Evolutionary conservation across 2,113 vertebrate species (phyloP).

Genomic region (Campylomormyrus numenius): DNA sequence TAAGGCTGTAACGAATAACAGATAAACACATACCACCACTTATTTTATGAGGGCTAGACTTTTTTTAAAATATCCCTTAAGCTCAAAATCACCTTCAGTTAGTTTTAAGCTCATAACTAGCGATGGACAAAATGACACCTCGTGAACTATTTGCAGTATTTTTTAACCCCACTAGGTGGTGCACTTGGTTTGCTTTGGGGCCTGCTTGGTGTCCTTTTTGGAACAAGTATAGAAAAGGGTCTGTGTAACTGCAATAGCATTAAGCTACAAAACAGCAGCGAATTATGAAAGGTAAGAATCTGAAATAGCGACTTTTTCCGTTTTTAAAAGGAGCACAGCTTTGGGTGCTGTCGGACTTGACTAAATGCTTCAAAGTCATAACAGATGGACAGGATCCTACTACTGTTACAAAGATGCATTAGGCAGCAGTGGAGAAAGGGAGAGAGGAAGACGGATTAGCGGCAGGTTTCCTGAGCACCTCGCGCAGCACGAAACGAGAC

Average conservation of each 20-base stretch:
- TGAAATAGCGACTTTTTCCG: not conserved
- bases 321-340: not conserved
- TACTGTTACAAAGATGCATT: not conserved
- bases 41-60: not conserved
- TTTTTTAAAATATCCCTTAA: not conserved
- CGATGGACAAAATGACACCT: not conserved
- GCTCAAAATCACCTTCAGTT: not conserved
- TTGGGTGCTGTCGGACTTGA: not conserved
- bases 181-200: not conserved
- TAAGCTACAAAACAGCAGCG: not conserved
- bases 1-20: not conserved
- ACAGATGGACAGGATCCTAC: not conserved
- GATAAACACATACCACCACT: not conserved
- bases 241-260: not conserved
- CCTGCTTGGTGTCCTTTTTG: not conserved
- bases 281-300: not conserved
- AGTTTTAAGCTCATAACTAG: not conserved
- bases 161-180: not conserved
- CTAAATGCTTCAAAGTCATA: not conserved
- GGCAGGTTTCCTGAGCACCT: not conserved
- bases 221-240: not conserved
- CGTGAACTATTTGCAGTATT: not conserved
- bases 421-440: not conserved
- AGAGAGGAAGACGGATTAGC: not conserved
- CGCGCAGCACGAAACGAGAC: not conserved